Conservation (phyloP, 2,797 vertebrate genomes). For the Graptemys geographica region DNA sequence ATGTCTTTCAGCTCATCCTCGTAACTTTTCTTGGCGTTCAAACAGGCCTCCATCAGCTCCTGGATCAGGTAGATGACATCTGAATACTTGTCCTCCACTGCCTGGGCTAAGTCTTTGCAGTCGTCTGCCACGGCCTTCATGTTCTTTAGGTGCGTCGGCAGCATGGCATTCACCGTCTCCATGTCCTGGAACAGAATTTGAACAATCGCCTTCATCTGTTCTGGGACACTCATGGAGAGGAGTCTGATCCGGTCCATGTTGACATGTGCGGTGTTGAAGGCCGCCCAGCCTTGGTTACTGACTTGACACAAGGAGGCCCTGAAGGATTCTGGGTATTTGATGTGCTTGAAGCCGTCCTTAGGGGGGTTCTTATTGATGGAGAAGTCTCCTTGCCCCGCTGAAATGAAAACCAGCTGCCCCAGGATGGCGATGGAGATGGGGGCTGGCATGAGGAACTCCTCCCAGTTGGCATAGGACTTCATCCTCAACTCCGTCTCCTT, state of each 20-base stretch:
- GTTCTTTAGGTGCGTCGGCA: background rate
- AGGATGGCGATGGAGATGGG: constrained; percentile 31
- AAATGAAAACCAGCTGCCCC: constrained; percentile 36
- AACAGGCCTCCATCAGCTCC: background rate
- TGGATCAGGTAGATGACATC: background rate
- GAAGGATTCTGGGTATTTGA: background rate
- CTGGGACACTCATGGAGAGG: background rate
- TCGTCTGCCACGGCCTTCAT: background rate
- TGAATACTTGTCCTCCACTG: background rate
- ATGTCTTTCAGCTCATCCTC: background rate
- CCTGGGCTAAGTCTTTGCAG: background rate
- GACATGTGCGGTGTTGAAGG: background rate
- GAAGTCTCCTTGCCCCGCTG: background rate
- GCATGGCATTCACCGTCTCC: background rate
- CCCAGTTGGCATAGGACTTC: constrained; percentile 30
- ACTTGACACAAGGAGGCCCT: background rate
- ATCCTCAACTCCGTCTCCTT: constrained; percentile 9
- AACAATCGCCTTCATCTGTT: background rate
- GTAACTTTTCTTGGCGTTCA: background rate
- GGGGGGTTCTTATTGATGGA: background rate
- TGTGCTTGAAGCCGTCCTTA: background rate
- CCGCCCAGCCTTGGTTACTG: background rate
- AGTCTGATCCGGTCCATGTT: background rate
- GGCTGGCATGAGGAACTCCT: constrained; percentile 35
- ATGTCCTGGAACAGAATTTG: background rate